Base-by-base conservation (phyloP, 2,888 invertebrate species). In the Zootermopsis nevadensis region DNA sequence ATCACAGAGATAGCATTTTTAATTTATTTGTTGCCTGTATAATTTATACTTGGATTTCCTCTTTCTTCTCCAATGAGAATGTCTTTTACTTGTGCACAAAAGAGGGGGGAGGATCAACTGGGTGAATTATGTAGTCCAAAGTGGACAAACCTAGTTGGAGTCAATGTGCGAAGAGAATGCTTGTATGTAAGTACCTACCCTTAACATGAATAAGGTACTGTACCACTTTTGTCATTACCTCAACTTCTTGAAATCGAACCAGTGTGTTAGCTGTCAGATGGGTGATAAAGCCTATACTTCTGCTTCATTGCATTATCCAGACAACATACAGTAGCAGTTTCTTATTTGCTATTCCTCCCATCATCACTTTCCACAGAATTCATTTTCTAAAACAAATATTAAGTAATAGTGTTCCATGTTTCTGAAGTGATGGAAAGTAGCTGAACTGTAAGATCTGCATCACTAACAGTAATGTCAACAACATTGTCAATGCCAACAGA, bases 51-150 rank as follows among this genome's bases (percentile, higher is more conserved):
- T 76, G 55, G 35, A 69, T 60, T 42, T 72, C 33, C 31, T 76
- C 27, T 53, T 77, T 82, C 33, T 76, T 82, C 77, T 31, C 60
- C 82, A 42, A n/a, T 33, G 69, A 31, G 31, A 35, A 27, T 72
- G 60, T 82, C 77, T 80, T 83, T 83, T 80, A 77, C 74, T 82
- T 83, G 80, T 77, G 69, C 69, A 79, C 80, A 80, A 80, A 80
- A 81, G 69, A 77, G 82, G 82, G 79, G 77, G 77, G 72, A 77
- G 77, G 82, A 82, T 66, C 55, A 80, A 88, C 87, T 88, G 88
- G 88, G 86, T 88, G 88, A 86, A 88, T 81, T 88, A 88, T 88
- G 90, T 90, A 90, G 90, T 90, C 90, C 89, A 90, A 90, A 90
- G 85, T 90, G 89, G 90, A 90, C 90, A 86, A 79, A 82, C 69